These are phyloP conservation scores for Papilio gigon DNA, from an alignment of 2,888 invertebrate genomes.

Conservation along the genomic window DNA sequence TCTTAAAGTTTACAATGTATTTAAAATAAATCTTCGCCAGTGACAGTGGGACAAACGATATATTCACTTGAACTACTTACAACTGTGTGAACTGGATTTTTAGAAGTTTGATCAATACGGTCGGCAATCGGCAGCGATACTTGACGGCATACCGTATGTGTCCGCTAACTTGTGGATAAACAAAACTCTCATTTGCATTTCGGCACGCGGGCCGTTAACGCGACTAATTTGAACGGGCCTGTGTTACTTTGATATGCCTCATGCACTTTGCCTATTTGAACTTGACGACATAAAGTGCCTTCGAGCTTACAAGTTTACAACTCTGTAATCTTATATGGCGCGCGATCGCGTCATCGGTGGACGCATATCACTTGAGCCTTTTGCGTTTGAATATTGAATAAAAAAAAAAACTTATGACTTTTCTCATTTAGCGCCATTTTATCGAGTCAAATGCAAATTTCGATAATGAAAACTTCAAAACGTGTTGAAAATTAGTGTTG, in stretches of 20 bases:
- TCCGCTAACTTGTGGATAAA: slow-evolving; percentile 65
- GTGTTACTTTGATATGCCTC: slow-evolving; percentile 54
- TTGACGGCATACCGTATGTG: slow-evolving; percentile 44
- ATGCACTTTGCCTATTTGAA: slow-evolving; percentile 56
- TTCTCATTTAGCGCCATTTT: slow-evolving; percentile 24
- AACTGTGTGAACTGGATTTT: slow-evolving; percentile 38
- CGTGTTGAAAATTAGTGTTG: slow-evolving; percentile 39
- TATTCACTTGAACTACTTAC: slow-evolving; percentile 4
- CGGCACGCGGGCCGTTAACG: slow-evolving; percentile 57
- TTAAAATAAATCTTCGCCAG: background rate
- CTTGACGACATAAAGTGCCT: slow-evolving; percentile 56
- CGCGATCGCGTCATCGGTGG: slow-evolving; percentile 67
- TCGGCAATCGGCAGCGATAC: slow-evolving; percentile 44
- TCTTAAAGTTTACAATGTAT: background rate
- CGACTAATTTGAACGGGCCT: slow-evolving; percentile 57
- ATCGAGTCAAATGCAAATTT: slow-evolving; percentile 27
- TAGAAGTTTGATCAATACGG: slow-evolving; percentile 62
- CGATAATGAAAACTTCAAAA: slow-evolving; percentile 13
- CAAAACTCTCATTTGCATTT: slow-evolving; percentile 65
- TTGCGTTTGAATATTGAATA: slow-evolving; percentile 50
- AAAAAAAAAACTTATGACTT: slow-evolving; percentile 44
- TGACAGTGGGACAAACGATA: background rate
- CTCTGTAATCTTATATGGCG: slow-evolving; percentile 67
- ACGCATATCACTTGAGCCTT: slow-evolving; percentile 66
- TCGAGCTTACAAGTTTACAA: slow-evolving; percentile 61